Percentiles rank a stretch among this genome's conserved stretches.
phyloP scores from a whole-genome alignment of 2,113 vertebrate species.

The Aix galericulata region DNA sequence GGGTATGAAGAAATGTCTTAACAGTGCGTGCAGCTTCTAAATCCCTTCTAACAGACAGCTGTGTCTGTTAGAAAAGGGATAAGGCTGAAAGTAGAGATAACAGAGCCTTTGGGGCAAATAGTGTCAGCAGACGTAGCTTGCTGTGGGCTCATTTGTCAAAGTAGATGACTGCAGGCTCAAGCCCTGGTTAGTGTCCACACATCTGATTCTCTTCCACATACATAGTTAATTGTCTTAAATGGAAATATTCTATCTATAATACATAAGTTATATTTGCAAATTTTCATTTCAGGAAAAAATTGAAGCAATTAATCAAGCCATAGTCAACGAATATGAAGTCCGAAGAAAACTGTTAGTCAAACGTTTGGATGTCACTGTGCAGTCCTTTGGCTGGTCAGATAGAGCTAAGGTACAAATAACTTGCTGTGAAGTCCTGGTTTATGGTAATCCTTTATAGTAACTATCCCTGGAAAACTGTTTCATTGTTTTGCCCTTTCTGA shows the following conservation, averaged over 20 bases:
- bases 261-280: not conserved
- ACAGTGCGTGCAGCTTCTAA: not conserved
- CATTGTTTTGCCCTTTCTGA: not conserved
- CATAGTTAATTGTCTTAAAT: not conserved
- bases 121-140: not conserved
- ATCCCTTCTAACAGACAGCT: not conserved
- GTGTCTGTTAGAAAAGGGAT: not conserved
- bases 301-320: constrained; percentile 95
- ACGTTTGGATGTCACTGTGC: constrained; percentile 95
- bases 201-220: not conserved
- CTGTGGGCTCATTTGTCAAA: not conserved
- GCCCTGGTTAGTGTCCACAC: not conserved
- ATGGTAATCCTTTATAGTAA: not conserved
- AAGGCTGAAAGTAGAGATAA: not conserved
- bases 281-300: constrained; percentile 90
- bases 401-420: constrained; percentile 89
- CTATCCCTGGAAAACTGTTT: not conserved
- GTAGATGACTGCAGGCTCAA: not conserved
- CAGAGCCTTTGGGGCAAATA: not conserved
- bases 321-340: constrained; percentile 95
- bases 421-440: not conserved
- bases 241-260: not conserved
- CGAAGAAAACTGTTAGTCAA: constrained; percentile 96
- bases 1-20: not conserved
- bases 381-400: constrained; percentile 98